Evolutionary conservation across 2,113 vertebrate species (phyloP).

Genomic region (Cyanoramphus novaezelandiae): DNA sequence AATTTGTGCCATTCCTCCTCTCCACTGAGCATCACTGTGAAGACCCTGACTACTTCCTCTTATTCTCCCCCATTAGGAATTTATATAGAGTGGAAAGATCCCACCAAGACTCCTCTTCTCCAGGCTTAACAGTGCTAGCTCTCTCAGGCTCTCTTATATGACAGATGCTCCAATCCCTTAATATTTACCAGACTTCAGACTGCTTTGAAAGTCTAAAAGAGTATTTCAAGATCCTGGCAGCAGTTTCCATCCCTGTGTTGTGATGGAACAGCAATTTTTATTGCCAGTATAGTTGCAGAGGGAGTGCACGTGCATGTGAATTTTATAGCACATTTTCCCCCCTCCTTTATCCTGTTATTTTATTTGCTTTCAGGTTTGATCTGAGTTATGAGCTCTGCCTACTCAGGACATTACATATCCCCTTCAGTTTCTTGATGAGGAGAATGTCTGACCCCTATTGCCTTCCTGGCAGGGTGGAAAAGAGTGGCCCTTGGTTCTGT

Average conservation of each 20-base stretch:
- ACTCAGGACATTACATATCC: not conserved
- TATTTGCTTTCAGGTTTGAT: not conserved
- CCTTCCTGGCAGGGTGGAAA: not conserved
- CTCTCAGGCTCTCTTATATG: not conserved
- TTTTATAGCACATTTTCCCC: fast-evolving
- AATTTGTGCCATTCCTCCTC: not conserved
- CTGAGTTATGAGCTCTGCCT: not conserved
- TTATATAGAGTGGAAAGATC: not conserved
- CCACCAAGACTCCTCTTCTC: not conserved
- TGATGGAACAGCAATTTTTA: not conserved
- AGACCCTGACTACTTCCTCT: not conserved
- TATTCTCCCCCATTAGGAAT: not conserved
- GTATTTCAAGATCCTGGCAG: not conserved
- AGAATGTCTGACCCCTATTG: not conserved
- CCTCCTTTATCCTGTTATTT: not conserved
- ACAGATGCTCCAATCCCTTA: not conserved
- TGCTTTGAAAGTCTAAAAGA: not conserved
- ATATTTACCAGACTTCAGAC: not conserved
- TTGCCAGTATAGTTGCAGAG: not conserved
- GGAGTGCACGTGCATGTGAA: not conserved
- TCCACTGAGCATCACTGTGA: not conserved
- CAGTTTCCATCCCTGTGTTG: not conserved
- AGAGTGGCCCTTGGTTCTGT: not conserved
- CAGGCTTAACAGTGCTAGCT: not conserved
- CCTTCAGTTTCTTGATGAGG: not conserved